phyloP scores from a whole-genome alignment of 2,113 vertebrate genomes.

The Rhinoderma darwinii region DNA sequence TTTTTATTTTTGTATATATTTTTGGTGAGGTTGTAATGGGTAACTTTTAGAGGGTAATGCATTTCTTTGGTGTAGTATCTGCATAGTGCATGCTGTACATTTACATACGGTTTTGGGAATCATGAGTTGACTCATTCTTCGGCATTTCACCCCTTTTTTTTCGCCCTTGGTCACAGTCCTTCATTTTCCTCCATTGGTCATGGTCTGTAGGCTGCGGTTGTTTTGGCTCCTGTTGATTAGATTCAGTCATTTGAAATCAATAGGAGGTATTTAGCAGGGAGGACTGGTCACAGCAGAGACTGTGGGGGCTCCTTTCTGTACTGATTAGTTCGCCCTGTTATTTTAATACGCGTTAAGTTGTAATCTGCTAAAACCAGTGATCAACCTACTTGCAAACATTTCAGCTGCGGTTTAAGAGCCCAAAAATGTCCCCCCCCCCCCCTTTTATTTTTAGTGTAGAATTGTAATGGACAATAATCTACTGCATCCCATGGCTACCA shows the following conservation, averaged over 20 bases:
- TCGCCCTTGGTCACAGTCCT: neutral
- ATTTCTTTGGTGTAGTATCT: neutral
- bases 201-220: constrained; percentile 43
- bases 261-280: constrained; percentile 50
- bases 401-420: neutral
- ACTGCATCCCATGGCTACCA: neutral
- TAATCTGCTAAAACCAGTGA: constrained; percentile 64
- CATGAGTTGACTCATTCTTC: neutral
- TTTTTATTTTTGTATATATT: neutral
- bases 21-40: too few relatives aligned
- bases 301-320: constrained; percentile 58
- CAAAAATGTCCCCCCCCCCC: neutral
- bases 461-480: neutral
- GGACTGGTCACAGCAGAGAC: constrained; percentile 52
- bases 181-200: constrained; percentile 27
- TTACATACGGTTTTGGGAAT: neutral
- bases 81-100: too few relatives aligned
- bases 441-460: neutral
- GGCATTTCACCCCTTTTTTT: neutral
- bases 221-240: constrained; percentile 60
- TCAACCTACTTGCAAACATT: constrained; percentile 43
- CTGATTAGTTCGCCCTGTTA: constrained; percentile 64
- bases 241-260: constrained; percentile 58
- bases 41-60: too few relatives aligned
- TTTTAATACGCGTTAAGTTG: constrained; percentile 68